Base-by-base conservation (phyloP, 2,113 vertebrate species). In the Hippocampus mohnikei region DNA sequence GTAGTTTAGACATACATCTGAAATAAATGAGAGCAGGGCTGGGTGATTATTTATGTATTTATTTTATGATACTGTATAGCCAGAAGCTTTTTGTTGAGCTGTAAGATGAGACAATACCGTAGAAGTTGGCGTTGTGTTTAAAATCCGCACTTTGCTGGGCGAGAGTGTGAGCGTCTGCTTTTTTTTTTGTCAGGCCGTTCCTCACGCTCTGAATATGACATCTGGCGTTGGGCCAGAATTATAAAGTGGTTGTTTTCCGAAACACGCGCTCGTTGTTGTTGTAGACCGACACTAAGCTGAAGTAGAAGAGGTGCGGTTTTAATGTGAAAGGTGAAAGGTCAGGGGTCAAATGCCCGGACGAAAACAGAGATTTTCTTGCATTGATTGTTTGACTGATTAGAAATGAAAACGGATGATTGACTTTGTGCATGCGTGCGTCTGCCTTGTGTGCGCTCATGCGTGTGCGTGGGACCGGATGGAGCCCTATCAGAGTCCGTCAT, bases 381-480 rank as follows among this genome's bases (percentile, higher is more conserved):
- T 29, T 18, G n/a, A 55, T 77, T 12, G 59, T 74, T 65, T 64
- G 71, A 71, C 55, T 55, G 61, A 67, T 60, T 81, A 72, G 70
- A 78, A 83, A 80, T 76, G 69, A 87, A 78, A 82, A 80, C 69
- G 81, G 3, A 44, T 64, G 44, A 50, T 29, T 67, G 23, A 50
- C 20, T 67, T 56, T 63, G 71, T 81, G n/a, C 29, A 4, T 33
- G 29, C 29, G 0, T 33, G 29, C 42, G 41, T 29, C 56, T 70
- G 71, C 48, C 67, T 78, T n/a, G 71, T 83, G 78, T 11, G 71
- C 2, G 56, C 70, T 66, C 0, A 48, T 64, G 79, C 71, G 75
- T 55, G 70, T 75, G 71, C 80, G 78, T 75, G 81, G 70, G 77
- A 88, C 81, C 85, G 85, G 88, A 86, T 84, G 74, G 53, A 79